A percentile compares a stretch with the other conserved stretches of the same genome.
These are phyloP conservation scores for Acipenser ruthenus DNA, from an alignment of 2,797 vertebrate species.

Conservation along the genomic window DNA sequence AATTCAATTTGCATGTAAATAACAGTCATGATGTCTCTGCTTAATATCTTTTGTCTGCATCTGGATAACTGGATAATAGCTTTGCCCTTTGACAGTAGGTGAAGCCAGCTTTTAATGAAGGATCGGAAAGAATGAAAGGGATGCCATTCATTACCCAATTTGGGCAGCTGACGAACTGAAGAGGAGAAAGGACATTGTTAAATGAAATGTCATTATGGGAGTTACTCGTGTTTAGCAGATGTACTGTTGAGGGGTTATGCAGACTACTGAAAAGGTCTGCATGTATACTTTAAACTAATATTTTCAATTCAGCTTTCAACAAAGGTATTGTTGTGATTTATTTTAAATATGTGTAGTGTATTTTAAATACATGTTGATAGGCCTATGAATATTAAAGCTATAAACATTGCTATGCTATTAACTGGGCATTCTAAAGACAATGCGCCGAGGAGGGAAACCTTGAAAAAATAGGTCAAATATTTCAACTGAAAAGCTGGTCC, in stretches of 20 bases:
- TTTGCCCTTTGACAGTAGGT: conserved; percentile 64
- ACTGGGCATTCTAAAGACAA: too few species aligned
- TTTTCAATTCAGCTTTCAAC: too few species aligned
- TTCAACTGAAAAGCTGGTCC: too few species aligned
- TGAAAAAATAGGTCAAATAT: too few species aligned
- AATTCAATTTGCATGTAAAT: not conserved
- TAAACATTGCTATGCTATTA: too few species aligned
- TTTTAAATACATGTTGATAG: too few species aligned
- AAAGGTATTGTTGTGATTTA: too few species aligned
- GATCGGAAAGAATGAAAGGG: conserved; percentile 66
- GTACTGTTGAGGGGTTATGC: conserved; percentile 42
- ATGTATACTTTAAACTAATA: too few species aligned
- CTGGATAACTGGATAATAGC: conserved; percentile 60
- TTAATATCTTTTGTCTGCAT: not conserved
- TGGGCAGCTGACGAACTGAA: conserved; percentile 71
- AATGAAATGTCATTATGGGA: conserved; percentile 72
- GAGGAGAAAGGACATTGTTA: conserved; percentile 74
- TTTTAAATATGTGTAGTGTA: too few species aligned
- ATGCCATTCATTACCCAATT: conserved; percentile 71
- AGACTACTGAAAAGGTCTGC: too few species aligned
- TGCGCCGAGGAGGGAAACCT: too few species aligned
- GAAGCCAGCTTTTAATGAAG: conserved; percentile 69
- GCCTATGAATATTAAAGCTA: too few species aligned
- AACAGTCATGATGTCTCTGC: not conserved
- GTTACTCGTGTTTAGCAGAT: conserved; percentile 72